phyloP scores from a whole-genome alignment of 2,113 vertebrate species.

The Pluvianellus socialis region DNA sequence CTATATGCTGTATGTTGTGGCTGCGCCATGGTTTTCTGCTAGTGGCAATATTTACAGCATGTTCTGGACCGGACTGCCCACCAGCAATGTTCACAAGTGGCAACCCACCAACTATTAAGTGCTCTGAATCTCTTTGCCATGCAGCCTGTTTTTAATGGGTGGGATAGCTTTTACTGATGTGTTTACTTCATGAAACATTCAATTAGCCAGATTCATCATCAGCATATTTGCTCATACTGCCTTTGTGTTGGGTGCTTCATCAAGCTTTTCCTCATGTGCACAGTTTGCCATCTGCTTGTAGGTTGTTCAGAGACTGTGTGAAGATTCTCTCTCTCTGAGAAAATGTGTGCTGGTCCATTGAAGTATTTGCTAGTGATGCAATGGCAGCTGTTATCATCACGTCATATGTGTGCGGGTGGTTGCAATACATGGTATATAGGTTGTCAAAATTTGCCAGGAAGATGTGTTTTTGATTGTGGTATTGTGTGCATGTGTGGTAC shows the following conservation, averaged over 20 bases:
- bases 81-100: background rate
- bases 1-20: background rate
- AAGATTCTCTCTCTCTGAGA: slow-evolving; percentile 60
- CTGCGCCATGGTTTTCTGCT: background rate
- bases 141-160: slow-evolving; percentile 14
- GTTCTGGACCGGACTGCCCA: slow-evolving; percentile 2
- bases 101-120: background rate
- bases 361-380: slow-evolving; percentile 65
- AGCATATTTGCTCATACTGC: background rate
- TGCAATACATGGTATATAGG: slow-evolving; percentile 65
- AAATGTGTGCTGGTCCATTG: slow-evolving; percentile 57
- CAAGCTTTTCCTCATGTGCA: slow-evolving; percentile 50
- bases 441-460: slow-evolving; percentile 66
- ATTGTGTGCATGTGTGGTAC: slow-evolving; percentile 68
- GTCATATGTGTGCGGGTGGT: slow-evolving; percentile 66
- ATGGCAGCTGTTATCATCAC: slow-evolving; percentile 69
- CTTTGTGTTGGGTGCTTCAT: slow-evolving; percentile 41
- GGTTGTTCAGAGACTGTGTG: slow-evolving; percentile 52
- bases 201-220: slow-evolving; percentile 42
- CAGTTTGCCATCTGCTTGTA: slow-evolving; percentile 63
- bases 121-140: background rate
- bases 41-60: background rate
- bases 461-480: slow-evolving; percentile 72
- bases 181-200: slow-evolving; percentile 43
- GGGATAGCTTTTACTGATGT: slow-evolving; percentile 27